Percentiles rank a stretch among this genome's conserved stretches.
Conservation (phyloP, 2,888 invertebrate species). For the Oxyteleia sp. region DNA sequence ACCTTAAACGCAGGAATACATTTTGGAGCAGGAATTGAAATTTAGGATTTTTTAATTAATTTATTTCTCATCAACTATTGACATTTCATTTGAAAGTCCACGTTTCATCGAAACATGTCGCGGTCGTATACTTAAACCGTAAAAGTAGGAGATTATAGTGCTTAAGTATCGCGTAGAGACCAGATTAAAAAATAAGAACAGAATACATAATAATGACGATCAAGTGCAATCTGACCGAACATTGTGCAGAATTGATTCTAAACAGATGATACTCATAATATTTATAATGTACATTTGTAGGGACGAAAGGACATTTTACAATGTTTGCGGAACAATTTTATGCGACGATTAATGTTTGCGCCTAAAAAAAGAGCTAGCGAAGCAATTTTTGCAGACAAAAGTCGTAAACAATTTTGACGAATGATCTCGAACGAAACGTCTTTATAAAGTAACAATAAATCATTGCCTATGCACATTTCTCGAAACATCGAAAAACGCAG, state of each 20-base stretch:
- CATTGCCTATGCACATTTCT: conserved; percentile 27
- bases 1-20: too few relatives aligned
- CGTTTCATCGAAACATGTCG: too few relatives aligned
- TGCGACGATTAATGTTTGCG: too few relatives aligned
- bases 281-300: conserved; percentile 22
- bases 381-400: not conserved
- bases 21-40: too few relatives aligned
- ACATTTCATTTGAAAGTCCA: too few relatives aligned
- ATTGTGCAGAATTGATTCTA: conserved; percentile 15
- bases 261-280: conserved; percentile 28
- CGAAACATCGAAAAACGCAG: conserved; percentile 24
- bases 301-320: not conserved
- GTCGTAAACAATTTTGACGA: not conserved
- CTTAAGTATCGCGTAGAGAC: too few relatives aligned
- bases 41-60: too few relatives aligned
- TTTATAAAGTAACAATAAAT: conserved; percentile 12
- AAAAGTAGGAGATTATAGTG: too few relatives aligned
- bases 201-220: conserved; percentile 33
- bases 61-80: too few relatives aligned
- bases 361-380: too few relatives aligned
- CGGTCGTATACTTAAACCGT: too few relatives aligned
- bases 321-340: not conserved
- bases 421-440: conserved; percentile 17
- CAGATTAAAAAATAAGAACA: conserved; percentile 7
- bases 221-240: conserved; percentile 44